Evolutionary conservation across 2,888 invertebrate species (phyloP), one percentile per base, ranked within the genome.

Genomic region (Agrochola litura): DNA sequence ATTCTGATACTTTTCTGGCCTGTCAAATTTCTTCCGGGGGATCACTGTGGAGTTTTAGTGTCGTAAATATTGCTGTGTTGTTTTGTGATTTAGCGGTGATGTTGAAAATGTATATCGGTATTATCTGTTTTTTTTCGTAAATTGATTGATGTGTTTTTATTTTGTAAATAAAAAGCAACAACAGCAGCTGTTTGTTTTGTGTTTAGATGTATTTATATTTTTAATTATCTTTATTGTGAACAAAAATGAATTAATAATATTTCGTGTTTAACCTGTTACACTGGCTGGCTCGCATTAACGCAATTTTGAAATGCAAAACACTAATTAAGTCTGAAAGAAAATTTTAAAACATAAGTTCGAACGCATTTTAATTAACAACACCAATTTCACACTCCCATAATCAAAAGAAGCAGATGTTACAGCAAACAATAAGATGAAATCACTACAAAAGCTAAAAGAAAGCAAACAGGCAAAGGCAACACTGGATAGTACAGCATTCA

Each of bases 401-500:
- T n/a, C 80, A 75, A 86, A 82, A 87, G 79, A 85, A 89, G 77
- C 88, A 88, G 87, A 89, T 90, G 87, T 88, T 82, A 89, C 85
- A 88, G 80, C 85, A 89, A 88, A 88, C 86, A 90, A 86, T 86
- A 85, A 88, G 88, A 89, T 85, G 65, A 89, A 90, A 89, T 90
- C 89, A 86, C 83, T 75, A 78, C 86, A 87, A 86, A 61, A 79
- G 12, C 76, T 73, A 86, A 87, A 84, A 85, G 82, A 81, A 83
- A 88, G 61, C 66, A 86, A 87, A 83, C 83, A 88, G 76, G 81
- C 68, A 87, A 85, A 83, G 79, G 72, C 77, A 79, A 83, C 82
- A 81, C 77, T 76, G 79, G 81, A 76, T 72, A 70, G 68, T 71
- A 82, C 69, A 72, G 80, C 78, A 86, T 89, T 89, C 88, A 86